Base-by-base conservation (phyloP, 1,140 invertebrate species). In the Aleiodes sp. region DNA sequence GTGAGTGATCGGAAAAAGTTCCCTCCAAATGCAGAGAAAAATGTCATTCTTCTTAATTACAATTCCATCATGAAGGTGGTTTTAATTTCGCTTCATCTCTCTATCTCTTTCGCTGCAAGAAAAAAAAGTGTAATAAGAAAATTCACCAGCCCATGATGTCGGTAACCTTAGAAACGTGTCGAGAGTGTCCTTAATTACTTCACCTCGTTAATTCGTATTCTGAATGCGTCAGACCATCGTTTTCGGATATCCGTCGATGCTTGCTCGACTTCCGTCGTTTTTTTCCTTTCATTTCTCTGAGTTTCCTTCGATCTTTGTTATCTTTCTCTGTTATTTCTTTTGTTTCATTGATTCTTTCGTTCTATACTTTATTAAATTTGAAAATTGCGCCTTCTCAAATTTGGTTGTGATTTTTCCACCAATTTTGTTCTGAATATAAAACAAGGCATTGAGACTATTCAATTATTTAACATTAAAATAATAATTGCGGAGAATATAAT, bases 131-230 rank as follows among this genome's bases (percentile, higher is more conserved):
- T 12, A 6, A n/a, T n/a, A 31, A 31, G 28, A 59, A 59, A 59
- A 59, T 59, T 31, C 56, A 26, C 26, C 26, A 59, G 24, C 12
- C 46, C 46, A 21, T 9, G 4, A 21, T 56, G 46, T 24, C 28
- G 12, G 9, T n/a, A 59, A 59, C 26, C 56, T 59, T 59, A 31
- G 56, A 31, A 26, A 59, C 56, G 28, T 29, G 39, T 68, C 28
- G 39, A 52, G 41, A 62, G 41, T 68, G 59, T 46, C 59, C 39
- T 52, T 68, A 68, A 68, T 68, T 68, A 37, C 66, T 52, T 62
- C 35, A 60, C 33, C 59, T 68, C 59, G 35, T 46, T 68, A 68
- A 61, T 62, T 60, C 28, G n/a, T 52, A 62, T 68, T 68, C 57
- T 62, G 37, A 62, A 59, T 31, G 29, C 24, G 12, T 4, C 6